Evolutionary conservation across 2,113 vertebrate species (phyloP).

Genomic region (Crypturellus undulatus): DNA sequence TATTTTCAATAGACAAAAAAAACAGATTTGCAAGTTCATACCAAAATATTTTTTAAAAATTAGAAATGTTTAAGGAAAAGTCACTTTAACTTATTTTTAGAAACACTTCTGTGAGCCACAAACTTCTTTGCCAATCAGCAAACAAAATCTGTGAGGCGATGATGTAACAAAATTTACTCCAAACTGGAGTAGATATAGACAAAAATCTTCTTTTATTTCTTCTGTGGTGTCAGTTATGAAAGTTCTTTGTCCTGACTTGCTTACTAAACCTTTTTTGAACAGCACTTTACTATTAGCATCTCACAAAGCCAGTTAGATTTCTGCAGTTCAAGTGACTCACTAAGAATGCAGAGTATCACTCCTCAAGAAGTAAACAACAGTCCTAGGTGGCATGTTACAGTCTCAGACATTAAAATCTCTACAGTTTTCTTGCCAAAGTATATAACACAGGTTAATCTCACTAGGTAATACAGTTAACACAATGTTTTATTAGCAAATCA

Average conservation of each 20-base stretch:
- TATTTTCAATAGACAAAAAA: neutral
- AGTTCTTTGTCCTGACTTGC: neutral
- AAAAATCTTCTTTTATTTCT: neutral
- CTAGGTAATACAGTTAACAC: neutral
- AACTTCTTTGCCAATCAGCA: neutral
- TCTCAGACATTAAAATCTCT: neutral
- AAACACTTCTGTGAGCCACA: neutral
- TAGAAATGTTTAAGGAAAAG: neutral
- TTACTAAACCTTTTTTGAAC: neutral
- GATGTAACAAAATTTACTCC: neutral
- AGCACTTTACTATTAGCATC: neutral
- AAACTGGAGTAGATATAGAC: neutral
- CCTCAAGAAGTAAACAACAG: neutral
- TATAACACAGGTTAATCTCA: neutral
- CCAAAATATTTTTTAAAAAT: neutral
- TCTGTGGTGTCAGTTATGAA: neutral
- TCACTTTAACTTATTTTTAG: accelerated
- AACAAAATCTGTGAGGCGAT: neutral
- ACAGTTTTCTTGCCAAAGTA: neutral
- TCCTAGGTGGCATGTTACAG: neutral
- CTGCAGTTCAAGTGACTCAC: neutral
- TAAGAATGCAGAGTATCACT: neutral
- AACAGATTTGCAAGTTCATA: neutral
- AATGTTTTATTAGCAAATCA: neutral
- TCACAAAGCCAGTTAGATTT: neutral